Conservation (phyloP, 2,113 vertebrate genomes). For the Coptodon bakossiorum region DNA sequence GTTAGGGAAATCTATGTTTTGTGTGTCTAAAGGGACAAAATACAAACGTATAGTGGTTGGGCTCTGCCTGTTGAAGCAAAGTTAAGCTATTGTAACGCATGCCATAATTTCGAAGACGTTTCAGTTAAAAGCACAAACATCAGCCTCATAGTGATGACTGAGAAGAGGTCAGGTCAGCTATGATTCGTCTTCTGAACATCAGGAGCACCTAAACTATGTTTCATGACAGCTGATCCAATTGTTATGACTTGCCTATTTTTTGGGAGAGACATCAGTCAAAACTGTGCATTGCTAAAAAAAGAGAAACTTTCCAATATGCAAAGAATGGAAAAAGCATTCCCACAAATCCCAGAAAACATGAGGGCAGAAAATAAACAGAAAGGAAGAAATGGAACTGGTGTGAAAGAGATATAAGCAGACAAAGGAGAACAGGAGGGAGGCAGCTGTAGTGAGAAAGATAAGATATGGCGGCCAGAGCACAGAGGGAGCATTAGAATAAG, state of each 20-base stretch:
- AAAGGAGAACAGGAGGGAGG: background rate
- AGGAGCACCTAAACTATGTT: background rate
- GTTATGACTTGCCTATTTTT: background rate
- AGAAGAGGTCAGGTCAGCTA: background rate
- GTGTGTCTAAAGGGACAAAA: background rate
- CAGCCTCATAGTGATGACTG: background rate
- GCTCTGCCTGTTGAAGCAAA: background rate
- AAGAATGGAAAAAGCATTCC: background rate
- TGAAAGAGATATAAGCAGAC: background rate
- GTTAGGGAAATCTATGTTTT: background rate
- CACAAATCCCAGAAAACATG: background rate
- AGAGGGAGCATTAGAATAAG: background rate
- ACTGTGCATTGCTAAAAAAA: background rate
- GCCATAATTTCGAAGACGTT: background rate
- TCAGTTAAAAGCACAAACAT: background rate
- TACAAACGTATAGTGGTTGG: background rate
- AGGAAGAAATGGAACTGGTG: background rate
- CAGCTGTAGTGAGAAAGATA: slow-evolving; percentile 11
- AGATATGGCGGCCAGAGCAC: background rate
- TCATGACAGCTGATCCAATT: background rate
- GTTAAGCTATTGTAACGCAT: background rate
- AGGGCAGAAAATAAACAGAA: background rate
- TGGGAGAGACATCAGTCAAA: background rate
- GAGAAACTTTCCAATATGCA: background rate
- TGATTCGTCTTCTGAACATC: background rate